Percentiles rank a stretch among this genome's conserved stretches.
Conservation (phyloP, 2,113 vertebrate species). For the Epinephelus cyanopodus region DNA sequence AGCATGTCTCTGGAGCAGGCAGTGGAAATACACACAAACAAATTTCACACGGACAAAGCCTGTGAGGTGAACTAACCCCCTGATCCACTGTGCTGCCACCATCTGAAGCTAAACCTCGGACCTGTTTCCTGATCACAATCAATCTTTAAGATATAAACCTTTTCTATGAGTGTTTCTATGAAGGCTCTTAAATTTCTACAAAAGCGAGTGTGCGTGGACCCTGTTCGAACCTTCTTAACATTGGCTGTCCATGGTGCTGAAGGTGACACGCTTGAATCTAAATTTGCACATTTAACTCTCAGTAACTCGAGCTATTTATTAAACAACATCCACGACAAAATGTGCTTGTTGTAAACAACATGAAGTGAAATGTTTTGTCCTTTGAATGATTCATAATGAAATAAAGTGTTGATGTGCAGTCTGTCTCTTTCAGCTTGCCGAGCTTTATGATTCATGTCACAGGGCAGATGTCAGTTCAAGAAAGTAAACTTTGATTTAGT, state of each 20-base stretch:
- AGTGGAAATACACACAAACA: slow-evolving; percentile 31
- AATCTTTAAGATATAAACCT: neutral
- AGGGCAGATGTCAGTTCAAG: neutral
- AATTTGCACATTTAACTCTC: neutral
- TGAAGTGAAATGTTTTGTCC: neutral
- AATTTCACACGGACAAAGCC: slow-evolving; percentile 7
- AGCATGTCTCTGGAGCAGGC: slow-evolving; percentile 17
- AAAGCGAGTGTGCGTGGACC: neutral
- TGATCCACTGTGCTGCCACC: neutral
- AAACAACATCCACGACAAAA: neutral
- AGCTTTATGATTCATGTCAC: neutral
- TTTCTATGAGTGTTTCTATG: neutral
- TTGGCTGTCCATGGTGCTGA: neutral
- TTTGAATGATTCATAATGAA: neutral
- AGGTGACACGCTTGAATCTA: neutral
- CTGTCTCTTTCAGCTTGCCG: neutral
- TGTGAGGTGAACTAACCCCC: slow-evolving; percentile 38
- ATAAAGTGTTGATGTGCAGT: neutral
- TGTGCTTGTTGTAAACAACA: neutral
- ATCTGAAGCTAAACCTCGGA: neutral
- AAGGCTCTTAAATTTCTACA: neutral
- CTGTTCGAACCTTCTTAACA: neutral
- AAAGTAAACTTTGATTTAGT: slow-evolving; percentile 3
- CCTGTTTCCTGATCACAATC: neutral
- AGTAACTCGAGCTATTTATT: neutral